These are phyloP conservation scores for Adineta ricciae DNA, from an alignment of 2,888 invertebrate genomes.

Conservation along the genomic window DNA sequence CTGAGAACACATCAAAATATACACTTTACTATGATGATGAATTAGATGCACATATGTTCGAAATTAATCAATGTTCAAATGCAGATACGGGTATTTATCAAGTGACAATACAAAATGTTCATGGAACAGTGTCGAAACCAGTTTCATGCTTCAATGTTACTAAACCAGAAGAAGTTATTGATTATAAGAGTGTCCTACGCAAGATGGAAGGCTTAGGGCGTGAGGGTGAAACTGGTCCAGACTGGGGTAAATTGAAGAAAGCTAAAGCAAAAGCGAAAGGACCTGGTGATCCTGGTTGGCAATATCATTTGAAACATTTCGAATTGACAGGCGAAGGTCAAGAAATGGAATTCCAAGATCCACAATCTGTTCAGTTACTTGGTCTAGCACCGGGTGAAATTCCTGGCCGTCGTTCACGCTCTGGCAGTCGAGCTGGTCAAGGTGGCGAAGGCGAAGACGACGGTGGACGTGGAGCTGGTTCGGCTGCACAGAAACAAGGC, in stretches of 20 bases:
- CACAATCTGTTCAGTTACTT: background rate
- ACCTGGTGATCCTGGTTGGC: conserved; percentile 13
- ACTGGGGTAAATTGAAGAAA: conserved; percentile 34
- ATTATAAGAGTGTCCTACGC: conserved; percentile 38
- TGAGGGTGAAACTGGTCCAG: conserved; percentile 14
- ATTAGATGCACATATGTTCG: conserved; percentile 26
- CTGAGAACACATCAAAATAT: conserved; percentile 11
- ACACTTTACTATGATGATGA: conserved; percentile 33
- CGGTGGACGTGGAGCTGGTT: background rate
- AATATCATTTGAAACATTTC: conserved; percentile 32
- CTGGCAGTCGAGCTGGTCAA: too few species aligned
- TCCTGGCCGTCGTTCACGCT: background rate
- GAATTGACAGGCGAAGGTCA: background rate
- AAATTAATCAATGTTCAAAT: conserved; percentile 29
- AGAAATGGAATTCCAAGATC: background rate
- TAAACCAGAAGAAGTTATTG: conserved; percentile 45
- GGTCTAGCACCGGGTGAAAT: background rate
- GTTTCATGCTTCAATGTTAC: conserved; percentile 48
- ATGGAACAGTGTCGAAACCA: conserved; percentile 43
- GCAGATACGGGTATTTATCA: conserved; percentile 48
- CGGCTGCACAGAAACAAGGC: background rate
- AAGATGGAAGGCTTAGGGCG: background rate
- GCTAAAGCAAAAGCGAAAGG: conserved; percentile 18
- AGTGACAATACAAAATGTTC: conserved; percentile 46
- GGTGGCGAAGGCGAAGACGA: background rate